Evolutionary conservation across 2,113 vertebrate species (phyloP), one percentile per base, ranked within the genome.

Genomic region (Corydoras maculifer): DNA sequence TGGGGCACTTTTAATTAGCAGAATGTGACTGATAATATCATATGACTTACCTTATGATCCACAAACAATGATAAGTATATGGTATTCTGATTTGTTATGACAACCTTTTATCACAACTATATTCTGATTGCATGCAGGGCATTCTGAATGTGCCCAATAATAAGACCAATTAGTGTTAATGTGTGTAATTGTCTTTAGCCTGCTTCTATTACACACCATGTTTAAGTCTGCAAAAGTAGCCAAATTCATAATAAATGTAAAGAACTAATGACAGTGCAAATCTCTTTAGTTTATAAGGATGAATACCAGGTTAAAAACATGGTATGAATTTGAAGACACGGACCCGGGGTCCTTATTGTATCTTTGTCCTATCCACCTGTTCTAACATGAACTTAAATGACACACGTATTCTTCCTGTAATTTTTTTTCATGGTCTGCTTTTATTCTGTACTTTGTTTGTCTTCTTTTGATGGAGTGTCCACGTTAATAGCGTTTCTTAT

Each of bases 341-440:
- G 15, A 29, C 7, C 30, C 48, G 5, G 2, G 5, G 2, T 31
- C 63, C 51, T 53, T 14, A 30, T 12, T 32, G 51, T 51, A n/a
- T 31, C 49, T 65, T 64, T 65, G 49, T 65, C 50, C 6, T 8
- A 2, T 35, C 8, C 65, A 66, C 12, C 50, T 66, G 50, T 66
- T 66, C 65, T 66, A 66, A 66, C 51, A 32, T 15, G 53, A 55
- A 55, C 53, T 55, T 13, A 55, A 5, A 55, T 4, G 14, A 66
- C 51, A 15, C 51, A n/a, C 9, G 8, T 57, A 53, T 12, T n/a
- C 53, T 68, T 68, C 30, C 65, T 68, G 65, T 54, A 3, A 8
- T 30, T 32, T 55, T 68, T 9, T 68, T 30, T 57, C 1, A 35
- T 32, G 65, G 32, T 30, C 7, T 12, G 14, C 31, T 30, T 55